Conservation (phyloP, 1,140 invertebrate genomes). For the Pantala flavescens region DNA sequence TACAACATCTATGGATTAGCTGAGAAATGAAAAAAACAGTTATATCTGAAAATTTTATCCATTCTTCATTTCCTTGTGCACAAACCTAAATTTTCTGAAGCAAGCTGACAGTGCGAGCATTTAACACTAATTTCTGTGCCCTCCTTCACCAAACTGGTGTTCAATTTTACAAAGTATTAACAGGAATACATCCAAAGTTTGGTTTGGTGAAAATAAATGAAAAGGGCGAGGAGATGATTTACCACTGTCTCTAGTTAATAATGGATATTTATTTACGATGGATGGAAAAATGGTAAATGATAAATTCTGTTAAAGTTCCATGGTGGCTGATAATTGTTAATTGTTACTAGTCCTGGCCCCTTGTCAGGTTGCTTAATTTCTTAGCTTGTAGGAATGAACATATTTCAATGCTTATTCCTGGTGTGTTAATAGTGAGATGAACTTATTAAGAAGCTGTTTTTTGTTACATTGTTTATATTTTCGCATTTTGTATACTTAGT, state of each 20-base stretch:
- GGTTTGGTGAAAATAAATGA: too few relatives aligned
- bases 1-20: background rate
- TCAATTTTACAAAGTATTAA: background rate
- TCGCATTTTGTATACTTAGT: background rate
- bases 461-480: background rate
- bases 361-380: background rate
- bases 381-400: background rate
- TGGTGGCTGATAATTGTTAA: constrained; percentile 6
- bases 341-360: background rate
- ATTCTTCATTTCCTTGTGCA: background rate
- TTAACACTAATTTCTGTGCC: background rate
- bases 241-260: background rate
- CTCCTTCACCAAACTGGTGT: background rate
- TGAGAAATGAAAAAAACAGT: background rate
- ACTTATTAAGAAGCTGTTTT: background rate
- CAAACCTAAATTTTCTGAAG: background rate
- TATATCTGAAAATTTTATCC: background rate
- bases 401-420: background rate
- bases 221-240: background rate
- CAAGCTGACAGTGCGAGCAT: background rate
- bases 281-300: background rate
- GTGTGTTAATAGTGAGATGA: background rate
- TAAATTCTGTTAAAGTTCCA: background rate
- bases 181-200: background rate
- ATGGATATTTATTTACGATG: background rate